Conservation (phyloP, 2,888 invertebrate genomes). For the Eristalis tenax region DNA sequence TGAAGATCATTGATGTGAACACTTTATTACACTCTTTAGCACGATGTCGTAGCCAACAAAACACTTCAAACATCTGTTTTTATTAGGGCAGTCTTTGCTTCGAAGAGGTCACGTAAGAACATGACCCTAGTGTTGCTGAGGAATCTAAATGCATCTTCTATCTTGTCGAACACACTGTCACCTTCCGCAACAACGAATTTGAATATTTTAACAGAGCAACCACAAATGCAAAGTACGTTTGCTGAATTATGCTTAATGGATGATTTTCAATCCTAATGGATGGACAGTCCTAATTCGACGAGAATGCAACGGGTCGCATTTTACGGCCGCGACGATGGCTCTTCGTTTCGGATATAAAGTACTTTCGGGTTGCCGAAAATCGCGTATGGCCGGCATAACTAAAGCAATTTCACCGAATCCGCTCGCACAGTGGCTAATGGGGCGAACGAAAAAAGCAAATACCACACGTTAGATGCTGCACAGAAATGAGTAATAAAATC, state of each 20-base stretch:
- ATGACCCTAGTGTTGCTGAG: too few species aligned
- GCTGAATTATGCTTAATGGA: constrained; percentile 63
- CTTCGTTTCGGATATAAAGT: constrained; percentile 36
- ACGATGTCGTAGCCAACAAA: too few species aligned
- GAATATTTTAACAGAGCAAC: constrained; percentile 60
- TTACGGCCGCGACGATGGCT: constrained; percentile 24
- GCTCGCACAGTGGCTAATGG: not conserved
- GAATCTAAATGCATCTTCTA: too few species aligned
- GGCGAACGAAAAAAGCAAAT: not conserved
- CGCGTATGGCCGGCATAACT: constrained; percentile 32
- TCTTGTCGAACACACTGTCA: constrained; percentile 25
- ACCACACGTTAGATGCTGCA: constrained; percentile 2
- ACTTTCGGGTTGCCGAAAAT: constrained; percentile 31
- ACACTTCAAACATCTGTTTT: too few species aligned
- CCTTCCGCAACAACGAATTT: constrained; percentile 43
- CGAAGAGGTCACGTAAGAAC: too few species aligned
- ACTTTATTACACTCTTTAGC: too few species aligned
- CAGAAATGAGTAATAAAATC: constrained; percentile 66
- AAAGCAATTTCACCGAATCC: constrained; percentile 11
- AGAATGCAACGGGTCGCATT: constrained; percentile 32
- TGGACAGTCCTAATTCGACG: constrained; percentile 62
- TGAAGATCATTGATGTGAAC: too few species aligned
- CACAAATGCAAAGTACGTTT: constrained; percentile 62
- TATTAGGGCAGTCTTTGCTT: too few species aligned
- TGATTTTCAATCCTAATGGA: constrained; percentile 71